Base-by-base conservation (phyloP, 2,797 vertebrate genomes). In the Lacerta agilis region DNA sequence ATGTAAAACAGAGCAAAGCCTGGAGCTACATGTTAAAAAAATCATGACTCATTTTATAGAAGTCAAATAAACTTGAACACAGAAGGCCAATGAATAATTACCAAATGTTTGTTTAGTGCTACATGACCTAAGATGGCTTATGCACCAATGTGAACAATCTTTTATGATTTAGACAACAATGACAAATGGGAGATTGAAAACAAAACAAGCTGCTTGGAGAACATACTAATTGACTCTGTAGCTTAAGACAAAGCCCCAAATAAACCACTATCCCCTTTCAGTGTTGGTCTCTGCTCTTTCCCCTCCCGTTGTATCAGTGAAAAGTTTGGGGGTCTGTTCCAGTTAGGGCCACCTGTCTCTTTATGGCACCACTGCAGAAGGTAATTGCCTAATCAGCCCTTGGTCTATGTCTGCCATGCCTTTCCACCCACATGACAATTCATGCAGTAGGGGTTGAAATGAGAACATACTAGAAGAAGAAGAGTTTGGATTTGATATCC, bases 21-120 rank as follows among this genome's bases (percentile, higher is more conserved):
- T 76, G 20, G n/a, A 55, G 36, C 41, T 75, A 76, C 76, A 64
- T 33, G 33, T 72, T 79, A 18, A 27, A 83, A 87, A 88, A 83
- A 38, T 29, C 33, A 71, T 27, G 9, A 79, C 79, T 33, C 81
- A 61, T 83, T 58, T 87, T 80, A 85, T 66, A 75, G n/a, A 67
- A 80, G 4, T 55, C 17, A 89, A 85, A 77, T 71, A 77, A 77
- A 81, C 49, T 41, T 13, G 38, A 86, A 45, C 38, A 78, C 29
- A 36, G 29, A 73, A 80, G 71, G 58, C n/a, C 78, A 76, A 45
- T 55, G 55, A 72, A 79, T 85, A 79, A 89, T 76, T 85, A 73
- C 58, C 67, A 80, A 66, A 66, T 66, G 71, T 88, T 75, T 73
- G 67, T 76, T 81, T 36, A 81, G 58, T 66, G 41, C 67, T 75